phyloP scores from a whole-genome alignment of 2,113 vertebrate species.

The Ceyx cyanopectus region DNA sequence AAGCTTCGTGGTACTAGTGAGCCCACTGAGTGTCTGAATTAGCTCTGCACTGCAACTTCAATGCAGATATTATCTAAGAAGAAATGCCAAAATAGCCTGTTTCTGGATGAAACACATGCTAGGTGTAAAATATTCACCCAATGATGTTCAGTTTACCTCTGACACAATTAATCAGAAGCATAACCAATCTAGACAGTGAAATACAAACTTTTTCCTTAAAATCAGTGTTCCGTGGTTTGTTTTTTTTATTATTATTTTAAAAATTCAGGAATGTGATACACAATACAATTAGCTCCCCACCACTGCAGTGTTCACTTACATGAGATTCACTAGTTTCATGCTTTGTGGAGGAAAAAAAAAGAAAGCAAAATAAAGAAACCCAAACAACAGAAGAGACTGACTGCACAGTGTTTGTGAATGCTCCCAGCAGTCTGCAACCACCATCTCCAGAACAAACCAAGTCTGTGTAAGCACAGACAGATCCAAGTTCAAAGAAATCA shows the following conservation, averaged over 20 bases:
- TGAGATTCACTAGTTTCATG: slow-evolving; percentile 35
- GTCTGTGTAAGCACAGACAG: background rate
- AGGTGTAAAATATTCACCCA: background rate
- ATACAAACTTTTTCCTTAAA: slow-evolving; percentile 55
- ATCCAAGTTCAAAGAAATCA: background rate
- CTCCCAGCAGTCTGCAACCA: slow-evolving; percentile 16
- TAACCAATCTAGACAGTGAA: slow-evolving; percentile 1
- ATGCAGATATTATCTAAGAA: background rate
- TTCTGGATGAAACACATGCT: background rate
- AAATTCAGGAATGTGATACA: slow-evolving; percentile 66
- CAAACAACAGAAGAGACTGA: background rate
- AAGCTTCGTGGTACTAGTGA: background rate
- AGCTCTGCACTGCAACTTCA: background rate
- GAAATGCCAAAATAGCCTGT: background rate
- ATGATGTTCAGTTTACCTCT: background rate
- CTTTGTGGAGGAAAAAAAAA: background rate
- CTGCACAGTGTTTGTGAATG: slow-evolving; percentile 33
- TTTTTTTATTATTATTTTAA: slow-evolving; percentile 47
- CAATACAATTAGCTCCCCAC: slow-evolving; percentile 62
- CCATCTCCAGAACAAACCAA: slow-evolving; percentile 22
- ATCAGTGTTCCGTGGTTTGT: slow-evolving; percentile 19
- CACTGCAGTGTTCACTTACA: slow-evolving; percentile 45
- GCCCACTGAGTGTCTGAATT: background rate
- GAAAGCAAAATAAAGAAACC: background rate
- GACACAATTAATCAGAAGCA: slow-evolving; percentile 2